Evolutionary conservation across 1,140 invertebrate species (phyloP).

Genomic region (Homarus americanus): DNA sequence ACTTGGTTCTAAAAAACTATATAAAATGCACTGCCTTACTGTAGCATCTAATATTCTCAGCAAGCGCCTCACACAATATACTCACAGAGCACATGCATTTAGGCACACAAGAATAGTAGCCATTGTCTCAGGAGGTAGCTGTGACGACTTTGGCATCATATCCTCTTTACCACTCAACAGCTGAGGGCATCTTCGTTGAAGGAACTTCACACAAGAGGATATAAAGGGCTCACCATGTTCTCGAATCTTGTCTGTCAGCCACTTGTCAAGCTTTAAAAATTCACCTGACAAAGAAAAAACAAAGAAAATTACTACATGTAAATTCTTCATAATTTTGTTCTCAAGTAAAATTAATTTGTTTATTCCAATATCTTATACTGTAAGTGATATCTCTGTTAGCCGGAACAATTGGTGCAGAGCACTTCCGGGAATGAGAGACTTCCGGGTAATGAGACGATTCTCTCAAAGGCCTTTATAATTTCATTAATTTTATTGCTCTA

Average conservation of each 20-base stretch:
- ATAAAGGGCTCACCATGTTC: slow-evolving; percentile 96
- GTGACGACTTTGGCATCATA: slow-evolving; percentile 83
- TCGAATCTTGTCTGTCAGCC: slow-evolving; percentile 98
- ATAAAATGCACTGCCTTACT: no score
- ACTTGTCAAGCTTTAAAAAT: slow-evolving; percentile 98
- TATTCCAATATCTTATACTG: no score
- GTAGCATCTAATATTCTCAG: no score
- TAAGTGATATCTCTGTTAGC: no score
- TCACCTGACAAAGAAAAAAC: slow-evolving; percentile 82
- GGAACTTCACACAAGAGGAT: slow-evolving; percentile 89
- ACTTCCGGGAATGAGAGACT: no score
- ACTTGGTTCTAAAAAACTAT: no score
- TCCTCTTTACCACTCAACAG: slow-evolving; percentile 90
- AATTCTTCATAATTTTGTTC: no score
- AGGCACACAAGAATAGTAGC: slow-evolving; percentile 92
- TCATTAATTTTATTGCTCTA: no score
- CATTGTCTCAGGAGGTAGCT: slow-evolving; percentile 89
- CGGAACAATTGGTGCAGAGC: no score
- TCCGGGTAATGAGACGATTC: no score
- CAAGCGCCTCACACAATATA: slow-evolving; percentile 74
- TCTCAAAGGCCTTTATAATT: no score
- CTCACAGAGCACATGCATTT: slow-evolving; percentile 84
- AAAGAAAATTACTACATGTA: not conserved
- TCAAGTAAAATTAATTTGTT: no score
- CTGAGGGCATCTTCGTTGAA: slow-evolving; percentile 89